Evolutionary conservation across 2,888 invertebrate genomes (phyloP).

Genomic region (Drosophila borealis): DNA sequence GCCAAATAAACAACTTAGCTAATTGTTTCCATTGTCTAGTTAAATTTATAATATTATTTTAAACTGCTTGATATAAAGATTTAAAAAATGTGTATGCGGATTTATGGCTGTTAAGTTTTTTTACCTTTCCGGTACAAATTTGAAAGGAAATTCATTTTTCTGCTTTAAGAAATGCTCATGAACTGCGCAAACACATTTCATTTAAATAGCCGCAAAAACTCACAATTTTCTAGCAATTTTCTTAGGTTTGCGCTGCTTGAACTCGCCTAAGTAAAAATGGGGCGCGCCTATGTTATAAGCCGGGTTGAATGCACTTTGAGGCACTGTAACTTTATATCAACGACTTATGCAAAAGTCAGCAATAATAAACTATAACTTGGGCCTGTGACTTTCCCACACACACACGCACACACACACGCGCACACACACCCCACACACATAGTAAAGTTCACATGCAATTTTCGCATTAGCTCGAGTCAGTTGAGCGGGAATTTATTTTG

Average conservation of each 20-base stretch:
- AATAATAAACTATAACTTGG: conserved; percentile 50
- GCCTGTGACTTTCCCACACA: conserved; percentile 48
- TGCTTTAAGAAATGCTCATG: too few species aligned
- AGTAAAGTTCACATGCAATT: conserved; percentile 75
- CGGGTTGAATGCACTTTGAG: conserved; percentile 53
- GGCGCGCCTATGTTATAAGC: conserved; percentile 28
- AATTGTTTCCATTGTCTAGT: too few species aligned
- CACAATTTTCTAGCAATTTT: conserved; percentile 27
- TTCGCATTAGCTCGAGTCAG: conserved; percentile 56
- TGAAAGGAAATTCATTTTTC: too few species aligned
- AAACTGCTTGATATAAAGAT: too few species aligned
- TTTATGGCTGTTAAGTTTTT: too few species aligned
- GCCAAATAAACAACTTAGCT: too few species aligned
- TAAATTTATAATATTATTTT: too few species aligned
- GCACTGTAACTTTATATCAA: conserved; percentile 33
- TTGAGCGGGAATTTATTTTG: conserved; percentile 24
- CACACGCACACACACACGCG: conserved; percentile 8
- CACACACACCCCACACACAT: conserved; percentile 29
- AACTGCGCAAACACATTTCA: background rate
- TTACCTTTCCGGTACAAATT: too few species aligned
- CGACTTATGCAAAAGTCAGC: conserved; percentile 40
- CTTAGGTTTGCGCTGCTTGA: conserved; percentile 5
- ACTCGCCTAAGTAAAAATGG: background rate
- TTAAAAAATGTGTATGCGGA: too few species aligned
- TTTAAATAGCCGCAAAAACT: background rate